Percentiles rank a stretch among this genome's conserved stretches.
Evolutionary conservation across 2,113 vertebrate genomes (phyloP).

Genomic region (Azemiops feae): DNA sequence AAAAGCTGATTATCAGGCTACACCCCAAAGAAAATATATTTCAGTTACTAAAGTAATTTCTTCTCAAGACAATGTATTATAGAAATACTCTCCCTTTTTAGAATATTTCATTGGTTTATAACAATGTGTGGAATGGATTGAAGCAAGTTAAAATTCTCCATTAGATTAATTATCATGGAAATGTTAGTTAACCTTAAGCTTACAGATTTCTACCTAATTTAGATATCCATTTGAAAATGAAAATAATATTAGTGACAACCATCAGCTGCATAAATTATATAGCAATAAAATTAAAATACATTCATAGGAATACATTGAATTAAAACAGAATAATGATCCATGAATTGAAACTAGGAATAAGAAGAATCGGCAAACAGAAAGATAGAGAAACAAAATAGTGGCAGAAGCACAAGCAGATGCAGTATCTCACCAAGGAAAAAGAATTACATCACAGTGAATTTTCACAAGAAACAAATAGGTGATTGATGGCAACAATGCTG

Average conservation of each 20-base stretch:
- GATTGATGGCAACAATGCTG: conserved; percentile 45
- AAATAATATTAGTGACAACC: neutral
- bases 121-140: neutral
- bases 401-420: neutral
- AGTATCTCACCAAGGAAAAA: neutral
- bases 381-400: neutral
- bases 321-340: neutral
- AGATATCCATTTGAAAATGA: neutral
- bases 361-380: neutral
- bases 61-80: neutral
- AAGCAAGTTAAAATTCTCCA: neutral
- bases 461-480: conserved; percentile 1
- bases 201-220: neutral
- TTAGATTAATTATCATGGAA: neutral
- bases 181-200: neutral
- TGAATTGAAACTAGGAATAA: neutral
- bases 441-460: conserved; percentile 19
- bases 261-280: neutral
- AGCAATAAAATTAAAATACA: neutral
- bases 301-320: neutral
- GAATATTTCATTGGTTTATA: neutral
- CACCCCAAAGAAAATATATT: neutral
- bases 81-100: neutral
- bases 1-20: neutral
- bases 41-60: neutral